phyloP scores from a whole-genome alignment of 2,797 vertebrate species.

The Lateolabrax maculatus region DNA sequence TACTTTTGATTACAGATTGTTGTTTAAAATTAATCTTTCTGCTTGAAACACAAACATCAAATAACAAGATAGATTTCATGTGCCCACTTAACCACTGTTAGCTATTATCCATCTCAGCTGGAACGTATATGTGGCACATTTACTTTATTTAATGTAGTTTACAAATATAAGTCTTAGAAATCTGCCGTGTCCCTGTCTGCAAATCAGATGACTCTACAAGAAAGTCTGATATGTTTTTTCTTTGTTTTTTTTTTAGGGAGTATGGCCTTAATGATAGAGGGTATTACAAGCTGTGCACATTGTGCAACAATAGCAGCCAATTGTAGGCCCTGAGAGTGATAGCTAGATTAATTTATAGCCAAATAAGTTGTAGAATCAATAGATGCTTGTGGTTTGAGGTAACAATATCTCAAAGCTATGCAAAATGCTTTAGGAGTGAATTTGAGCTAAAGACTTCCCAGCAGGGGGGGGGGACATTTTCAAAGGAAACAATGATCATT shows the following conservation, averaged over 20 bases:
- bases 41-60: background rate
- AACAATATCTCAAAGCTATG: constrained; percentile 7
- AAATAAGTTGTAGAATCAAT: constrained; percentile 35
- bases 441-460: constrained; percentile 1
- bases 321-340: background rate
- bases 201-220: too few relatives aligned
- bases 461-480: background rate
- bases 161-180: background rate
- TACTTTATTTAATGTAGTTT: background rate
- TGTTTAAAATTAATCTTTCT: background rate
- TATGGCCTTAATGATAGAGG: background rate
- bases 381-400: constrained; percentile 2
- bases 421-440: background rate
- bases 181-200: background rate
- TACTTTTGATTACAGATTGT: background rate
- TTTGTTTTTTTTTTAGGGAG: too few relatives aligned
- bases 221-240: too few relatives aligned
- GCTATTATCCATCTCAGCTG: background rate
- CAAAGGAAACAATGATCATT: constrained; percentile 20
- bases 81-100: background rate
- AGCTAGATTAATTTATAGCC: constrained; percentile 16
- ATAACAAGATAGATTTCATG: background rate
- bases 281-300: background rate
- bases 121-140: too few relatives aligned
- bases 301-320: constrained; percentile 3